Percentiles rank a stretch among this genome's conserved stretches.
Conservation (phyloP, 2,888 invertebrate genomes). For the Polylopha cassiicola region DNA sequence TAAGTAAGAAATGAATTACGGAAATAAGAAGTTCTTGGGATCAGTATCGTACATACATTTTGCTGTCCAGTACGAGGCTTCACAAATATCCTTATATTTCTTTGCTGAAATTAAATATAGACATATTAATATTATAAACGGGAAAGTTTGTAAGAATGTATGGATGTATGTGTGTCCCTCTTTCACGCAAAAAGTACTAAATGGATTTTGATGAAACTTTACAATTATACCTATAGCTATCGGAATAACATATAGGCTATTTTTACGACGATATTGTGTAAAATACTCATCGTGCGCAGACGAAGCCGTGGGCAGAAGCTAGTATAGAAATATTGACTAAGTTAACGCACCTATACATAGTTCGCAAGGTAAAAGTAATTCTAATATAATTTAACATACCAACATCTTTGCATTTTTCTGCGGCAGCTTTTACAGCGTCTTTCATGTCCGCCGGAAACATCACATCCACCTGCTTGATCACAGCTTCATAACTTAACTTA, state of each 20-base stretch:
- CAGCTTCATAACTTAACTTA: constrained; percentile 52
- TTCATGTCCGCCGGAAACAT: constrained; percentile 61
- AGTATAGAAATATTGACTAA: too few species aligned
- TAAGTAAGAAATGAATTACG: constrained; percentile 32
- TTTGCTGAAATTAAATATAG: constrained; percentile 48
- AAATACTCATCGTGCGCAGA: too few species aligned
- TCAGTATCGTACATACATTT: constrained; percentile 65
- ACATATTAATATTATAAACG: background rate
- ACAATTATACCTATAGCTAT: too few species aligned
- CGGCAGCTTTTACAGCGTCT: constrained; percentile 47
- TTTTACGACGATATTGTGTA: too few species aligned
- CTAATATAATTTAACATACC: constrained; percentile 42
- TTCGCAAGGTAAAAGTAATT: too few species aligned
- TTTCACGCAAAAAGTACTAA: constrained; percentile 8
- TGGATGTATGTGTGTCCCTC: too few species aligned
- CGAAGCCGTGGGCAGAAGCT: too few species aligned
- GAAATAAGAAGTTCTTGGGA: constrained; percentile 57
- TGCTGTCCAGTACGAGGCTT: constrained; percentile 59
- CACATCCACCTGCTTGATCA: constrained; percentile 58
- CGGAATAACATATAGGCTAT: too few species aligned
- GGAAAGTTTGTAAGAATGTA: background rate
- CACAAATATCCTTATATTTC: constrained; percentile 62
- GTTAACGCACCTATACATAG: too few species aligned
- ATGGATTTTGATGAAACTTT: constrained; percentile 2
- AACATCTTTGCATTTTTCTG: constrained; percentile 47